Evolutionary conservation across 2,888 invertebrate genomes (phyloP).

Genomic region (Chrysodeixis includens): DNA sequence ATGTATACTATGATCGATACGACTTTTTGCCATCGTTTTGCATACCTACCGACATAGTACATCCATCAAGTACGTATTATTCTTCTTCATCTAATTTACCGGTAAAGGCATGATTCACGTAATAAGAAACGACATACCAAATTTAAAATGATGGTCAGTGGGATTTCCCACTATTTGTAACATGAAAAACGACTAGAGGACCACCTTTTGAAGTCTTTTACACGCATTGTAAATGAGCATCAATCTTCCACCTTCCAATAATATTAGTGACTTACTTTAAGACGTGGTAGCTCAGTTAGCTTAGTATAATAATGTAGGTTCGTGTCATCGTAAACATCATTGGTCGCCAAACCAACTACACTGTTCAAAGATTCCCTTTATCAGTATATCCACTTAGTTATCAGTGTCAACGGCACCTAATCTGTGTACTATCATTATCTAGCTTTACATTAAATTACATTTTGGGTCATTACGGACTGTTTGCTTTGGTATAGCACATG

Average conservation of each 20-base stretch:
- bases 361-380: conserved; percentile 64
- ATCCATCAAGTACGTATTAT: neutral
- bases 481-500: conserved; percentile 40
- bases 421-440: conserved; percentile 74
- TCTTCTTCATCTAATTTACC: neutral
- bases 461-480: conserved; percentile 73
- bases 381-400: conserved; percentile 73
- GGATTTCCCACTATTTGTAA: conserved; percentile 19
- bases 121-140: neutral
- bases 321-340: conserved; percentile 25
- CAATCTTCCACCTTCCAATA: too few relatives aligned
- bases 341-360: conserved; percentile 31
- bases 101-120: neutral
- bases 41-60: neutral
- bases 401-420: conserved; percentile 81
- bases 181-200: too few relatives aligned
- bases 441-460: conserved; percentile 68
- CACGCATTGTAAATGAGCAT: too few relatives aligned
- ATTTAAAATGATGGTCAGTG: neutral
- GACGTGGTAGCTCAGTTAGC: too few relatives aligned
- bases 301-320: neutral
- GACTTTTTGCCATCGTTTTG: too few relatives aligned
- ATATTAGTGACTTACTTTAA: too few relatives aligned
- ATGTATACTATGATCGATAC: too few relatives aligned
- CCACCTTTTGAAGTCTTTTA: too few relatives aligned